These are phyloP conservation scores for Acrocera orbiculus DNA, from an alignment of 2,888 invertebrate genomes.

Conservation along the genomic window DNA sequence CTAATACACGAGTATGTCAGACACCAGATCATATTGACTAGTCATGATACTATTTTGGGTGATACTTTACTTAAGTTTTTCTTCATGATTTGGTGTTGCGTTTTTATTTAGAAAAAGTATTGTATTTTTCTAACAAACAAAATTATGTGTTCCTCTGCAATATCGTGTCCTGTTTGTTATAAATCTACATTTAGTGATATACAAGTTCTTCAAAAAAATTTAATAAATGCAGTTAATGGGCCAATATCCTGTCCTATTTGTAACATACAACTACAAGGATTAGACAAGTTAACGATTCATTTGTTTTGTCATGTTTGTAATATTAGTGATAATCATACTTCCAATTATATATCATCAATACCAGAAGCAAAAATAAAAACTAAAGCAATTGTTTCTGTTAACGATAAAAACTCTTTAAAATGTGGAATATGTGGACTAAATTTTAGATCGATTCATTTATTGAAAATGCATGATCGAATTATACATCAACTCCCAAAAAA, in stretches of 20 bases:
- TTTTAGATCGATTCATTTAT: slow-evolving; percentile 49
- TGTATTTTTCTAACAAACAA: too few species aligned
- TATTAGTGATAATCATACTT: slow-evolving; percentile 10
- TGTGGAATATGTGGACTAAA: slow-evolving; percentile 57
- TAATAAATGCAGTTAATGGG: slow-evolving; percentile 58
- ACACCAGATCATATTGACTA: too few species aligned
- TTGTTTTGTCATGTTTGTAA: slow-evolving; percentile 45
- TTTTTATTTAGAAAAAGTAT: too few species aligned
- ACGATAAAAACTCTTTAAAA: background rate
- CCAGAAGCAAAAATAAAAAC: slow-evolving; percentile 20
- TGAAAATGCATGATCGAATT: slow-evolving; percentile 56
- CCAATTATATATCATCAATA: slow-evolving; percentile 2
- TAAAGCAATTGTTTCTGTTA: slow-evolving; percentile 19
- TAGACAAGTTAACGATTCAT: slow-evolving; percentile 71
- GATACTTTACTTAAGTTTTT: too few species aligned
- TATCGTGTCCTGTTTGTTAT: slow-evolving; percentile 61
- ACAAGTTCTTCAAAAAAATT: slow-evolving; percentile 48
- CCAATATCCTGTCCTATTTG: slow-evolving; percentile 62
- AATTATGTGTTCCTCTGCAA: slow-evolving; percentile 35
- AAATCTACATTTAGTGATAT: slow-evolving; percentile 54
- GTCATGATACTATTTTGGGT: too few species aligned
- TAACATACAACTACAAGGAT: slow-evolving; percentile 51
- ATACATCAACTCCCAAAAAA: slow-evolving; percentile 35
- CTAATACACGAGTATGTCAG: too few species aligned
- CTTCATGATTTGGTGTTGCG: too few species aligned